Conservation (phyloP, 1,140 invertebrate genomes). For the Grapholita molesta region DNA sequence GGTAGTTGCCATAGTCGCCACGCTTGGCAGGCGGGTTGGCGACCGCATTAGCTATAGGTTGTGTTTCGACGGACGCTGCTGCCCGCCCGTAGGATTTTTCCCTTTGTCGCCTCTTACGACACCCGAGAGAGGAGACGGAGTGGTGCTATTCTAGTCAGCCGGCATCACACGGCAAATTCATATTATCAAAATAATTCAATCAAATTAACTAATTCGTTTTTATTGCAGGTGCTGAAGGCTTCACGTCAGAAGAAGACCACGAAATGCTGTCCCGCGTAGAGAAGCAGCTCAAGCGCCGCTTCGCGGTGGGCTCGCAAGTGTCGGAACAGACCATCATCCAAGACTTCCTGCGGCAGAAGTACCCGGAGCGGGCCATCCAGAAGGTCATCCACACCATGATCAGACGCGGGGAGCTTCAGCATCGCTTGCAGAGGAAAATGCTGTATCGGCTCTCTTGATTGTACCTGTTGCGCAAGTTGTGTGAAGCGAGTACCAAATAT, state of each 20-base stretch:
- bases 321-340: conserved; percentile 96
- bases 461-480: not conserved
- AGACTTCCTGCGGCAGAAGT: conserved; percentile 96
- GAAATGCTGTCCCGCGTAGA: conserved; percentile 94
- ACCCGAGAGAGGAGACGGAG: too few relatives aligned
- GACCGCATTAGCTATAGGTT: too few relatives aligned
- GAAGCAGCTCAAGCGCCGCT: conserved; percentile 95
- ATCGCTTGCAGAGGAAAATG: conserved; percentile 98
- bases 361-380: conserved; percentile 90
- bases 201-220: not conserved
- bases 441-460: conserved; percentile 90
- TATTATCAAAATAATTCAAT: too few relatives aligned
- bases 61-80: too few relatives aligned
- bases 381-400: conserved; percentile 98
- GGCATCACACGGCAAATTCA: too few relatives aligned
- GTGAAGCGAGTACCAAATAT: not conserved
- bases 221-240: conserved; percentile 93
- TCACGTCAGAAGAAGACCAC: conserved; percentile 96
- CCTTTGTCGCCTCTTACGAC: too few relatives aligned
- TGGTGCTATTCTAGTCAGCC: too few relatives aligned
- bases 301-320: conserved; percentile 97
- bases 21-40: too few relatives aligned
- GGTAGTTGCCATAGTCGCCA: too few relatives aligned
- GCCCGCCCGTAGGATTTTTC: too few relatives aligned
- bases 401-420: conserved; percentile 95